These are phyloP conservation scores for Chydorus sphaericus DNA, from an alignment of 2,888 invertebrate species.

Conservation along the genomic window DNA sequence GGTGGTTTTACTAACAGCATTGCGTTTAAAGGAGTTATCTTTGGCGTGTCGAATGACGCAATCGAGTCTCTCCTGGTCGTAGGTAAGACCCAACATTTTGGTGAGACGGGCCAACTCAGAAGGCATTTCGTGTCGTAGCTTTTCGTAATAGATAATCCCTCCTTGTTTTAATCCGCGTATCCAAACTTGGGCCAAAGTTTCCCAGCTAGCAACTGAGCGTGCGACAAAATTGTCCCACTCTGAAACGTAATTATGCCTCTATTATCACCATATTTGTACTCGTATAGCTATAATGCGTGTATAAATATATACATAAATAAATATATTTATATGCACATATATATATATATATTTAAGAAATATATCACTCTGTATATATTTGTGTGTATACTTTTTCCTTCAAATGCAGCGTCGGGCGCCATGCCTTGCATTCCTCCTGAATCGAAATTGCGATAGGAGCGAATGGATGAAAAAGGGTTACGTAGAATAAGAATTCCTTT, in stretches of 20 bases:
- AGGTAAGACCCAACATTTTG: conserved; percentile 13
- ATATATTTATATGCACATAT: background rate
- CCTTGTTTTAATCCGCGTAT: conserved; percentile 10
- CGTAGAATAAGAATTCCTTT: conserved; percentile 19
- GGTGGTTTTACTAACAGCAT: background rate
- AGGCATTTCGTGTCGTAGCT: conserved; percentile 12
- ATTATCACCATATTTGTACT: no score
- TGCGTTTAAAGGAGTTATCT: conserved; percentile 10
- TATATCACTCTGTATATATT: no score
- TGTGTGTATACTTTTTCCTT: conserved; percentile 20
- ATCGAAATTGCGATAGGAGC: conserved; percentile 20
- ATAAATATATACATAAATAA: no score
- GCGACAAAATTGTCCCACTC: conserved; percentile 19
- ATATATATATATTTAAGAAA: background rate
- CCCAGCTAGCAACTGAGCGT: conserved; percentile 18
- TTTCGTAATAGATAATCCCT: conserved; percentile 18
- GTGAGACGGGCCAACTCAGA: conserved; percentile 16
- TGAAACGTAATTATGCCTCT: no score
- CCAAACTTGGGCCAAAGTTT: conserved; percentile 19
- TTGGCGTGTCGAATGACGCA: conserved; percentile 16
- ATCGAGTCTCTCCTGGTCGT: conserved; percentile 15
- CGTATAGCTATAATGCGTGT: no score
- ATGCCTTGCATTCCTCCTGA: conserved; percentile 19
- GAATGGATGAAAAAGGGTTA: conserved; percentile 20
- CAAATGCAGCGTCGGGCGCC: conserved; percentile 18